Evolutionary conservation across 2,113 vertebrate genomes (phyloP).

Genomic region (Tichodroma muraria): DNA sequence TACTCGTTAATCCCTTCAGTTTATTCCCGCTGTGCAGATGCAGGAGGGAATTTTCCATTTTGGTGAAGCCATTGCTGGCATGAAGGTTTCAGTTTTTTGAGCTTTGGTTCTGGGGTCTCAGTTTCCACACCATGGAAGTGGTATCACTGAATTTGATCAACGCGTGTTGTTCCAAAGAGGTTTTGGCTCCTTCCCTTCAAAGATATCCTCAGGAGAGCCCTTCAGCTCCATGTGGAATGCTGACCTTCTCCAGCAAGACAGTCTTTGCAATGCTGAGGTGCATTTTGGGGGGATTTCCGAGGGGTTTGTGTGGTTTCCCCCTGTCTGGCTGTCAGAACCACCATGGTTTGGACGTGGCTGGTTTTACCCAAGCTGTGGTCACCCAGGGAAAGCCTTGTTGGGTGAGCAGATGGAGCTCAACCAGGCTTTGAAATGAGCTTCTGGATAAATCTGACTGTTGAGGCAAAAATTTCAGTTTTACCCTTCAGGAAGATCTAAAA

Average conservation of each 20-base stretch:
- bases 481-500: neutral
- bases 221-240: fast-evolving
- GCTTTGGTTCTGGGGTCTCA: neutral
- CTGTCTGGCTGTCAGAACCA: neutral
- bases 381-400: neutral
- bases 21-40: neutral
- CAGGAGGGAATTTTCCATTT: neutral
- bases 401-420: neutral
- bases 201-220: neutral
- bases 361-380: neutral
- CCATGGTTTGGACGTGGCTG: neutral
- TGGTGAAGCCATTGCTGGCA: neutral
- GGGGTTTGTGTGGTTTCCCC: neutral
- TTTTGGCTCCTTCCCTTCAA: neutral
- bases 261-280: neutral
- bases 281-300: neutral
- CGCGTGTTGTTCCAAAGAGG: neutral
- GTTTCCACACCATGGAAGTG: neutral
- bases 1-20: neutral
- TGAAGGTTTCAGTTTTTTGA: neutral
- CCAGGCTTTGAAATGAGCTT: neutral
- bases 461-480: neutral
- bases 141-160: fast-evolving
- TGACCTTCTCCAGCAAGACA: neutral
- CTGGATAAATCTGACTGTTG: neutral